Evolutionary conservation across 2,113 vertebrate genomes (phyloP), one percentile per base, ranked within the genome.

Genomic region (Oriolus oriolus): DNA sequence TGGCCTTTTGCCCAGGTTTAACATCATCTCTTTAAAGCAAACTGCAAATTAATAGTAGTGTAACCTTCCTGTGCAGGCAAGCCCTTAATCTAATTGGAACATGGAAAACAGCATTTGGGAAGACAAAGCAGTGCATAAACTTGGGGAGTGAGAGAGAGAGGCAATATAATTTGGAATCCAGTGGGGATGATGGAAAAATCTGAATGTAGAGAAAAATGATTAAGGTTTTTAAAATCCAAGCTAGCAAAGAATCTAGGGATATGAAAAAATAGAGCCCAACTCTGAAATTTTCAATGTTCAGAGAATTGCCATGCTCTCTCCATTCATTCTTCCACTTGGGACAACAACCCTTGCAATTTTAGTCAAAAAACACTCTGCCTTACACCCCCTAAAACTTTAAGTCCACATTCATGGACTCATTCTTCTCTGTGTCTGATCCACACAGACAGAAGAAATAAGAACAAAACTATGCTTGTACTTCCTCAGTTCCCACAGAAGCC

Each of bases 51-150:
- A 95, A 96, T 90, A 80, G 71, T 47, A 79, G 68, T 7, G 5
- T 66, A 92, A 86, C 89, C 85, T 95, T 95, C 96, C 80, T 97
- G 96, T 95, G 83, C 86, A 95, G 96, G 83, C 95, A 97, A 97
- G 95, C 47, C 94, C 90, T 92, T 93, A 95, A 89, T 90, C 63
- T 93, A 95, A 96, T 84, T 88, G 68, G 64, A 96, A 90, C 80
- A 77, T 22, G 68, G 93, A 92, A 90, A 97, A 63, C 31, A 90
- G 79, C 63, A 86, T 90, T 86, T 74, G 64, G 20, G 71, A 84
- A 95, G 54, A 83, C 85, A 93, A 73, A 84, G 86, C 60, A 45
- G 63, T 18, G 9, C 10, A 5, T 45, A 59, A 73, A 42, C 66
- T 28, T 39, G 64, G 19, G 37, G 68, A 90, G 44, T 54, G 35